Base-by-base conservation (phyloP, 2,797 vertebrate genomes). In the Myotis planiceps region DNA sequence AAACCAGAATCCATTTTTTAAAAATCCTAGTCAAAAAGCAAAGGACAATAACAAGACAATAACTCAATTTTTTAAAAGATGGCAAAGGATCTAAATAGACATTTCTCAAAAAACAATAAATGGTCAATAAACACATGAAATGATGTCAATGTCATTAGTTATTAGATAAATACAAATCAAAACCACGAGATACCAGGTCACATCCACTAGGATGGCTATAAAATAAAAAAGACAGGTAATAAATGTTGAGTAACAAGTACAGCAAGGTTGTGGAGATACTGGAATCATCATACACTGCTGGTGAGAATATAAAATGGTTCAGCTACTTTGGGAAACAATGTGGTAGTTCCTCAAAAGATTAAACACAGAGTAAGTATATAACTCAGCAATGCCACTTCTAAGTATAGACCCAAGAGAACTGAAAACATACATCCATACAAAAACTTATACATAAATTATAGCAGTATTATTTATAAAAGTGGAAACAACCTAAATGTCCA, bases 71-170 rank as follows among this genome's bases (percentile, higher is more conserved):
- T 85, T 19, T 13, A 32, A 95, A 94, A 86, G 5, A 39, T 42
- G 47, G 49, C 68, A 87, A 75, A 89, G 39, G 23, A 95, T 66
- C n/a, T 82, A 27, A 94, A 75, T 1, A 95, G 34, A 81, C 10
- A 82, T 75, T 92, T 92, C 76, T 83, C 58, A 29, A 83, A 72
- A 87, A 60, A 95, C 58, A 29, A 79, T 29, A 71, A 89, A 85
- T 32, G 32, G 45, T 42, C 53, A 42, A 47, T 60, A 55, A 80
- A 13, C 42, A 65, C 75, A 94, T 10, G 10, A 94, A 83, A 88
- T 37, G 21, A 69, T 69, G 68, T 58, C 82, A 78, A 84, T 5
- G 7, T 51, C 79, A 71, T 51, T 49, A 63, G 16, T 60, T 80
- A 69, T 16, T 49, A 82, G 32, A 37, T 23, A 82, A 78, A 82